These are phyloP conservation scores for Caenorhabditis macrosperma DNA, from an alignment of 2,888 invertebrate genomes.

Conservation along the genomic window DNA sequence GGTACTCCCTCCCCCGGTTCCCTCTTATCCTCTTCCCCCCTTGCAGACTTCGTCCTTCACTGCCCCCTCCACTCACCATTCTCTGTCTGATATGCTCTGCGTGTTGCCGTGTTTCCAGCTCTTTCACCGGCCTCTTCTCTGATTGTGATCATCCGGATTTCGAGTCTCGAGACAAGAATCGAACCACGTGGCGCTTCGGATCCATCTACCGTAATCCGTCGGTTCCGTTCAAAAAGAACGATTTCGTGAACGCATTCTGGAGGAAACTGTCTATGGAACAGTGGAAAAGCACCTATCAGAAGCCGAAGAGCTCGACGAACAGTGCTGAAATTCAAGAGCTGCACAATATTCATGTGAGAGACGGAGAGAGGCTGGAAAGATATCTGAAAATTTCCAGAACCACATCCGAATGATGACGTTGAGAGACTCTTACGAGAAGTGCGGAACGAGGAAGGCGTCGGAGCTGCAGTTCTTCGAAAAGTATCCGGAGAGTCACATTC, in stretches of 20 bases:
- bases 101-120: slow-evolving; percentile 66
- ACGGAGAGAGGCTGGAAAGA: no score
- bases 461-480: slow-evolving; percentile 43
- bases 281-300: slow-evolving; percentile 61
- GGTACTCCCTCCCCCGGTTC: slow-evolving; percentile 31
- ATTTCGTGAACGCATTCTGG: slow-evolving; percentile 63
- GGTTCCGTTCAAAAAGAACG: slow-evolving; percentile 67
- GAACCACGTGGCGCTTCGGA: slow-evolving; percentile 54
- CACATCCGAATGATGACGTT: slow-evolving; percentile 57
- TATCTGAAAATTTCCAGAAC: slow-evolving; percentile 14
- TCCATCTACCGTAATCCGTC: slow-evolving; percentile 77
- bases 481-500: slow-evolving; percentile 44
- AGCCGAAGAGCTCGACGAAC: slow-evolving; percentile 19
- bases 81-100: slow-evolving; percentile 72
- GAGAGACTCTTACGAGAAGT: slow-evolving; percentile 49
- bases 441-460: slow-evolving; percentile 24
- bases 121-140: slow-evolving; percentile 47
- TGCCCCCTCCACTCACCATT: slow-evolving; percentile 80
- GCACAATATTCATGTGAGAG: slow-evolving; percentile 47
- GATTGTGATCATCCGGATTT: slow-evolving; percentile 73
- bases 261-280: slow-evolving; percentile 65
- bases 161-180: slow-evolving; percentile 36
- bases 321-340: slow-evolving; percentile 33
- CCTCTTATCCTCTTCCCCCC: not conserved
- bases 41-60: slow-evolving; percentile 76